Conservation (phyloP, 2,797 vertebrate genomes). For the Cheirogaleus major region DNA sequence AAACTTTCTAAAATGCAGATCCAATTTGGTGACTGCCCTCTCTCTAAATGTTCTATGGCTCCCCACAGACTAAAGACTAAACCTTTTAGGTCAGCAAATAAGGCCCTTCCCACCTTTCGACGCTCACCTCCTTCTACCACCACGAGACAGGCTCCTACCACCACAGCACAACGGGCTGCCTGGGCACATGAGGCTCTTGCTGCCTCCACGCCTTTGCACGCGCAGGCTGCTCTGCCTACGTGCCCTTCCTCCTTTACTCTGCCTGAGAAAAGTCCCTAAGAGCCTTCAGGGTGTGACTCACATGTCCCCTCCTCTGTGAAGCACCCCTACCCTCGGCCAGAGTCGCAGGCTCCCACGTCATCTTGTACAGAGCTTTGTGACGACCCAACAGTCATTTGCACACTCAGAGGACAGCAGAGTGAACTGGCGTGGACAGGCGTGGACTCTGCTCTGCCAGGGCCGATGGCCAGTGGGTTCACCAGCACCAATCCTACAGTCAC, state of each 20-base stretch:
- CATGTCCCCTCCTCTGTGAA: not conserved
- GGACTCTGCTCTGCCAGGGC: not conserved
- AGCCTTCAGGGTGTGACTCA: not conserved
- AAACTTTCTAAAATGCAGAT: conserved; percentile 24
- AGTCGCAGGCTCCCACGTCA: not conserved
- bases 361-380: not conserved
- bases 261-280: not conserved
- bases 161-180: not conserved
- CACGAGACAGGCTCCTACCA: not conserved
- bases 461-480: not conserved
- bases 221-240: not conserved
- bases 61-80: not conserved
- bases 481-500: not conserved
- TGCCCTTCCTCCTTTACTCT: not conserved
- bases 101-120: not conserved
- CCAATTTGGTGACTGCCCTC: not conserved
- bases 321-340: not conserved
- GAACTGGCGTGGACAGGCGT: not conserved
- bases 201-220: not conserved
- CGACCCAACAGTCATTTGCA: not conserved
- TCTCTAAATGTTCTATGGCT: not conserved
- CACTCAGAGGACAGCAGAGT: not conserved
- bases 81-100: not conserved
- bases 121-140: not conserved
- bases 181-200: not conserved